Conservation (phyloP, 2,113 vertebrate genomes). For the Channa argus region DNA sequence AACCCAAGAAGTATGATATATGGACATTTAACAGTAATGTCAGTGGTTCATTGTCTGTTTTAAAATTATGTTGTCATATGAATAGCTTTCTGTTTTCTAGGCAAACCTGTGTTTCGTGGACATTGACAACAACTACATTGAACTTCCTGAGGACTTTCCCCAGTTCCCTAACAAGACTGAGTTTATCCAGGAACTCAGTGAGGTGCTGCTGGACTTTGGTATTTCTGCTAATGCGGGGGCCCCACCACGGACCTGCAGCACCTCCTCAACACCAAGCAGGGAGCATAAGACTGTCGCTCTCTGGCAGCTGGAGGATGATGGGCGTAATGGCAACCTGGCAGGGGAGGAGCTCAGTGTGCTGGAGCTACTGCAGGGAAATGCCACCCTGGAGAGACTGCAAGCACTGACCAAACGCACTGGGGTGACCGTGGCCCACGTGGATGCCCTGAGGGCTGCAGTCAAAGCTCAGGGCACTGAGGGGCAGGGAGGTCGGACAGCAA, state of each 20-base stretch:
- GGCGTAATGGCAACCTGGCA: slow-evolving; percentile 89
- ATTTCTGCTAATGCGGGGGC: slow-evolving; percentile 82
- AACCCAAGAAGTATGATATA: too few relatives aligned
- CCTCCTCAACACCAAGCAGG: slow-evolving; percentile 79
- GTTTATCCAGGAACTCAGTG: slow-evolving; percentile 91
- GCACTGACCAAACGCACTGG: slow-evolving; percentile 89
- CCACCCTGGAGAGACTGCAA: slow-evolving; percentile 89
- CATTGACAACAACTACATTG: slow-evolving; percentile 92
- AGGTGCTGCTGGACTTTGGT: slow-evolving; percentile 88
- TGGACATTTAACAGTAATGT: too few relatives aligned
- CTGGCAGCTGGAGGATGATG: slow-evolving; percentile 88
- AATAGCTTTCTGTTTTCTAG: slow-evolving; percentile 69
- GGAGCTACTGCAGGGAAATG: slow-evolving; percentile 88
- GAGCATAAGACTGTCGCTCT: slow-evolving; percentile 85
- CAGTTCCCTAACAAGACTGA: slow-evolving; percentile 92
- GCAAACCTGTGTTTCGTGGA: slow-evolving; percentile 96
- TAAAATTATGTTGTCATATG: too few relatives aligned
- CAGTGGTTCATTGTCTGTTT: too few relatives aligned
- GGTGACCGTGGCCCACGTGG: slow-evolving; percentile 85
- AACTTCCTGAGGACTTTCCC: slow-evolving; percentile 93
- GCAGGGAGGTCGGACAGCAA: slow-evolving; percentile 60
- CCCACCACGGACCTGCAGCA: slow-evolving; percentile 81
- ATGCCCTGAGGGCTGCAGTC: slow-evolving; percentile 71
- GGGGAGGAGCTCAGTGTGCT: slow-evolving; percentile 84
- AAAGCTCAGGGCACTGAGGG: slow-evolving; percentile 65